Base-by-base conservation (phyloP, 2,888 invertebrate genomes). In the Agelastica alni region DNA sequence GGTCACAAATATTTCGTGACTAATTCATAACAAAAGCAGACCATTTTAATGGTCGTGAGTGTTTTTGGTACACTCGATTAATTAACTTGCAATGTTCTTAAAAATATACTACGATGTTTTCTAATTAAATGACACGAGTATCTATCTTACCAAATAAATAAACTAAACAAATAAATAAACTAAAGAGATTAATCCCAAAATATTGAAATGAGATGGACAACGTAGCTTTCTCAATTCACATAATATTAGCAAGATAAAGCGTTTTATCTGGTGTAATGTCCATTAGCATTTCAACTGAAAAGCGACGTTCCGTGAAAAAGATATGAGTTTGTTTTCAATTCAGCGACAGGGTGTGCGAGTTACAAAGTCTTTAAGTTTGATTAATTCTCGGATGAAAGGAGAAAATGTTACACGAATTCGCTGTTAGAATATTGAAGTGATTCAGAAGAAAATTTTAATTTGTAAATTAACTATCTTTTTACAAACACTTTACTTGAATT, bases 361-460 rank as follows among this genome's bases (percentile, higher is more conserved):
- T 53, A 45, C 32, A 60, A 59, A 64, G 63, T 64, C 60, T 57
- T 61, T 60, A 63, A 64, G 62, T 66, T 66, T 68, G 67, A 68
- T 68, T 65, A 67, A 66, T 65, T 65, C 59, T 34, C 58, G 60
- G 62, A 65, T 66, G 62, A 65, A 67, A 64, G 63, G 64, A 46
- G 42, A 39, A 17, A 20, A 17, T 39, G 37, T 46, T 53, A 32
- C 39, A 32, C 43, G 53, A 46, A 53, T 46, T 45, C 53, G 46
- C 28, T 46, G 46, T 39, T 36, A 43, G 43, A 36, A 43, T 12
- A 14, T 4, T 41, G 18, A 41, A 49, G 34, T 44, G 30, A 17
- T 28, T 30, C n/a, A n/a, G n/a, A n/a, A n/a, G n/a, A n/a, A n/a
- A n/a, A n/a, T n/a, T n/a, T n/a, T n/a, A n/a, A n/a, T n/a, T n/a